A percentile compares a stretch with the other conserved stretches of the same genome.
phyloP scores from a whole-genome alignment of 2,113 vertebrate species.

The Pyxicephalus adspersus region DNA sequence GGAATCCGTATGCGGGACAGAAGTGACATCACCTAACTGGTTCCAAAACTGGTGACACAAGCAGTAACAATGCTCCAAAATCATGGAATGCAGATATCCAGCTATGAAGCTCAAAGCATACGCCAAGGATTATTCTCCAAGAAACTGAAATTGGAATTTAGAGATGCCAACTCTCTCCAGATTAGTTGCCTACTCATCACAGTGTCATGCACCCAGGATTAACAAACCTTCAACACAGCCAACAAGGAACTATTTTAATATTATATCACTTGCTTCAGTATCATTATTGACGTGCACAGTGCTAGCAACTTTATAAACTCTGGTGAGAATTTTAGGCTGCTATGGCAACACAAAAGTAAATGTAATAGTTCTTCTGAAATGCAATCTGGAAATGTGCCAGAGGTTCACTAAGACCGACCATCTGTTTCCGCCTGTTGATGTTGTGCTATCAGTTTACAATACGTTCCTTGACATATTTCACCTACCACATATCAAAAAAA shows the following conservation, averaged over 20 bases:
- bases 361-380: conserved; percentile 35
- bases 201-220: too few species aligned
- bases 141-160: too few species aligned
- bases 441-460: conserved; percentile 46
- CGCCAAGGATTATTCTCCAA: too few species aligned
- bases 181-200: too few species aligned
- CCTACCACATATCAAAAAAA: conserved; percentile 41
- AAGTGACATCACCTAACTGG: too few species aligned
- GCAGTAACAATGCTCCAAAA: too few species aligned
- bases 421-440: conserved; percentile 52
- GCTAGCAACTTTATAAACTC: neutral
- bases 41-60: too few species aligned
- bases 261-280: neutral
- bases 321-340: conserved; percentile 5
- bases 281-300: neutral
- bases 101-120: too few species aligned
- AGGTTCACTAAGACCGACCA: conserved; percentile 42
- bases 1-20: too few species aligned
- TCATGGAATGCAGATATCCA: too few species aligned
- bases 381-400: conserved; percentile 46
- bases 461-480: conserved; percentile 48
- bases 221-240: too few species aligned
- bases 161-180: too few species aligned
- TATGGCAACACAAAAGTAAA: conserved; percentile 25
- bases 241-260: neutral